Base-by-base conservation (phyloP, 2,888 invertebrate species). In the Polydrusus pterygomalis region DNA sequence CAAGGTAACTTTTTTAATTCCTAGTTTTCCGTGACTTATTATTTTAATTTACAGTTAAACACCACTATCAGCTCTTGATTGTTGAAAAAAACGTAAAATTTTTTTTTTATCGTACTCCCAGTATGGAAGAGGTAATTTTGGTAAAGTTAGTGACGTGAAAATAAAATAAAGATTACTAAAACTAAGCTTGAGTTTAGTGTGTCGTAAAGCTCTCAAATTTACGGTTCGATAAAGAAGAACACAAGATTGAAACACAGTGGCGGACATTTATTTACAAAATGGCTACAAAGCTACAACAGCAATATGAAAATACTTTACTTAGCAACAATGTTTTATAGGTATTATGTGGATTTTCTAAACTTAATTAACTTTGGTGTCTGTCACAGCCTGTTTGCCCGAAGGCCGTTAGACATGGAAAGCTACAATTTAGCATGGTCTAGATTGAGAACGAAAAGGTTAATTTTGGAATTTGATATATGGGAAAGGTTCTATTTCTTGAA, bases 1-100 rank as follows among this genome's bases (percentile, higher is more conserved):
- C 95, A 78, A 93, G 96, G 96, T 96, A 89, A 90, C 88, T 84
- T 25, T 9, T n/a, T 43, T 43, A n/a, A 25, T 5, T 25, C 5
- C 25, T 25, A 5, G 25, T 5, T 25, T 25, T 25, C 25, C 25
- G 2, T 25, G 5, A 2, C 40, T 40, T 40, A 1, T 11, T 9
- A 5, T 40, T 40, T 2, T 40, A 40, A 40, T 9, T 6, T 5
- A 40, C 40, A 7, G 1, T 40, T 40, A 6, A 40, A 7, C 40
- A 9, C 11, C 2, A 11, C 40, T 40, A 40, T 11, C 8, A 11
- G 2, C 40, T 40, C 40, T 6, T 40, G n/a, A n/a, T 45, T 2
- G 13, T 13, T 47, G 17, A 17, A 43, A 13, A 5, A 11, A 43
- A 43, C 2, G 25, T 5, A 25, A 1, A 5, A 3, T 25, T 25